phyloP scores from a whole-genome alignment of 2,797 vertebrate genomes.

The Sphenopsis melanotis region DNA sequence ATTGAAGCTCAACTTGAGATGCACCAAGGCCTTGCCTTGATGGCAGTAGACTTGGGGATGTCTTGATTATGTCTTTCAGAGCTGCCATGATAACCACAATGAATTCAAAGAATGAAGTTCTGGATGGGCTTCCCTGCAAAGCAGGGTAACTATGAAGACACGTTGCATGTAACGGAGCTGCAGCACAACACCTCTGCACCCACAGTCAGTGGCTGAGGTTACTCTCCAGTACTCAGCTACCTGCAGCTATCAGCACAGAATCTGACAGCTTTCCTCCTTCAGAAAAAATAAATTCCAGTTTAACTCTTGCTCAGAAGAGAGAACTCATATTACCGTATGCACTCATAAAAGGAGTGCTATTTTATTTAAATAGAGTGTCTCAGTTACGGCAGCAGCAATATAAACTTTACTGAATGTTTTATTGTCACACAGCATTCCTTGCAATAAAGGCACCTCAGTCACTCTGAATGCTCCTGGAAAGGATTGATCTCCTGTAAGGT shows the following conservation, averaged over 20 bases:
- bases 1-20: neutral
- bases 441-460: neutral
- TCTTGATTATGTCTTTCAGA: neutral
- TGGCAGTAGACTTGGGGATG: neutral
- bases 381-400: neutral
- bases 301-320: neutral
- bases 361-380: constrained; percentile 8
- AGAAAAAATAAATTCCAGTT: neutral
- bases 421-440: neutral
- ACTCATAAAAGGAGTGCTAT: neutral
- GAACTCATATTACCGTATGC: neutral
- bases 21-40: neutral
- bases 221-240: neutral
- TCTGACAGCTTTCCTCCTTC: neutral
- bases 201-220: neutral
- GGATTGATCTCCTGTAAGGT: neutral
- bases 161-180: neutral
- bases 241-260: neutral
- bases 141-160: neutral
- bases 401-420: constrained; percentile 50
- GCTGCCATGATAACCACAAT: neutral
- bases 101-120: neutral
- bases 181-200: neutral
- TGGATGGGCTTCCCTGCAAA: neutral
- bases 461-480: neutral